Base-by-base conservation (phyloP, 2,797 vertebrate species). In the Liparis tanakae region DNA sequence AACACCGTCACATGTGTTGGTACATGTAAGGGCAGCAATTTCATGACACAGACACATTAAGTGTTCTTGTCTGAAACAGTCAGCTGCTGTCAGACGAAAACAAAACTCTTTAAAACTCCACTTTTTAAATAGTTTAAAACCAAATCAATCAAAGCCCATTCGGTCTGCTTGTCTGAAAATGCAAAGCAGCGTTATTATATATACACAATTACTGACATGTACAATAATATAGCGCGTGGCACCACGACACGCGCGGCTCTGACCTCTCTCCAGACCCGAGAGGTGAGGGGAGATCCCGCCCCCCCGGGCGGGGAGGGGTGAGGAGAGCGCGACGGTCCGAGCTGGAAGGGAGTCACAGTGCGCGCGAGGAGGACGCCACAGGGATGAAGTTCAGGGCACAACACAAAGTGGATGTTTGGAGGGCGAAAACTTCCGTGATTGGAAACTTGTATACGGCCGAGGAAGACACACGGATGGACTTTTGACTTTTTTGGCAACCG, bases 221-320 rank as follows among this genome's bases (percentile, higher is more conserved):
- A 15, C 18, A 37, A 7, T 41, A 17, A 50, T 34, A 13, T 0
- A 30, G 3, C 10, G 37, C 50, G 12, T 67, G 36, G 44, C 10
- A 10, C 18, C 55, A 0, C 7, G 58, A 72, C 30, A 55, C 62
- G 57, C 14, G 64, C 25, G 57, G 65, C n/a, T 74, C 4, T 60
- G 37, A 67, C 39, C 1, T 76, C 50, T 30, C 3, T 7, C 50
- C 20, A 58, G 22, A 51, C n/a, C 63, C 18, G 20, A 65, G 65
- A 58, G 67, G 61, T 78, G 4, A 53, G 39, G 44, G 25, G 6
- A 70, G 74, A 80, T 56, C 80, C 89, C 85, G 80, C 87, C 88
- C 85, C 67, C 9, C 20, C 41, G 12, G 53, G 44, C 55, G 55
- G 78, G 54, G 72, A 78, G 57, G 60, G 68, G 59, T 3, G 20